These are phyloP conservation scores for Dysmachus trigonus DNA, from an alignment of 2,888 invertebrate genomes.

Conservation along the genomic window DNA sequence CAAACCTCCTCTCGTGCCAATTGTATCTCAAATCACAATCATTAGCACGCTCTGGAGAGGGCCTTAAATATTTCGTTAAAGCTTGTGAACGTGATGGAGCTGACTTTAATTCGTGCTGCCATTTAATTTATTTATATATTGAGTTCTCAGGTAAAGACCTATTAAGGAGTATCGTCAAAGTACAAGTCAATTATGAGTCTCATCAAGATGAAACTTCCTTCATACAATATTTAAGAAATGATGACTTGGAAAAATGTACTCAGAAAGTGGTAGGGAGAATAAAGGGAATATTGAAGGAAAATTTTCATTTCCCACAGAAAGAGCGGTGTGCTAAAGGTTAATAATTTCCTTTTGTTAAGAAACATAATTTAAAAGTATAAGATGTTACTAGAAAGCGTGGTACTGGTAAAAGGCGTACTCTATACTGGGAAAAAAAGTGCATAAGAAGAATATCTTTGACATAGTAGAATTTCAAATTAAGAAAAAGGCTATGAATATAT, in stretches of 20 bases:
- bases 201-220: background rate
- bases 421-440: no score
- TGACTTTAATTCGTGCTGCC: background rate
- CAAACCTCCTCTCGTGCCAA: background rate
- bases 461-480: no score
- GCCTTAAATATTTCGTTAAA: background rate
- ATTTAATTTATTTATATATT: background rate
- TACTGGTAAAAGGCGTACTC: no score
- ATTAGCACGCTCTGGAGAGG: background rate
- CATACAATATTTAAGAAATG: background rate
- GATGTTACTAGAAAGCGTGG: no score
- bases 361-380: no score
- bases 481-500: no score
- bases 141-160: background rate
- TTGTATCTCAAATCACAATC: background rate
- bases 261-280: no score
- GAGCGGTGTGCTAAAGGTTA: no score
- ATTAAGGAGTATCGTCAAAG: background rate
- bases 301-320: no score
- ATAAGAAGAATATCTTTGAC: no score
- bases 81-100: background rate
- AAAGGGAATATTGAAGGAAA: background rate
- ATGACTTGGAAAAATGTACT: background rate
- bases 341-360: no score
- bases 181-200: background rate